Evolutionary conservation across 64 coral and sea anemone genomes (phyloP).

Genomic region (Porites australiensis): DNA sequence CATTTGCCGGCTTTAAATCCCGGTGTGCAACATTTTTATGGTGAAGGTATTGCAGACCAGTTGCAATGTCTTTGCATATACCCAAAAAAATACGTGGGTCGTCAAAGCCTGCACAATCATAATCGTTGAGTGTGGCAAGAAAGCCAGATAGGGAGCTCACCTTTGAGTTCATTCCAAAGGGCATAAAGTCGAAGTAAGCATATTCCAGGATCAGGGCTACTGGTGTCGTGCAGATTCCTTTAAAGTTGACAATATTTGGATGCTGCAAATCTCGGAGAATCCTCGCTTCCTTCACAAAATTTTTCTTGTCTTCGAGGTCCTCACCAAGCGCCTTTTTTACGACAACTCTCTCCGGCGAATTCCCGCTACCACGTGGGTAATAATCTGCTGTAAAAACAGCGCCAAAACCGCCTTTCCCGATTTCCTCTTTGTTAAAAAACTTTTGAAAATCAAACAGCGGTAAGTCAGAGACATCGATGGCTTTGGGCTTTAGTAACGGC

Average conservation of each 20-base stretch:
- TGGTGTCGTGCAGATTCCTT: too few species aligned
- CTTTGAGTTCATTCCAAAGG: constrained; percentile 26
- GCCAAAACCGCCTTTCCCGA: constrained; percentile 13
- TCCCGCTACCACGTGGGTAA: neutral
- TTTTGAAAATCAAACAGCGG: neutral
- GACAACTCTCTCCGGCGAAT: neutral
- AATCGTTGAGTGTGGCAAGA: neutral
- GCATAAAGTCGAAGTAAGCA: neutral
- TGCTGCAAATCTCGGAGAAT: neutral
- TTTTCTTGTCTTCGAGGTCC: neutral
- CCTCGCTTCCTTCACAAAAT: constrained; percentile 48
- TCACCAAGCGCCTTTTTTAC: neutral
- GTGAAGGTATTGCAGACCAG: constrained; percentile 38
- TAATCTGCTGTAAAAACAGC: neutral
- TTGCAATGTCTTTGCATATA: constrained; percentile 34
- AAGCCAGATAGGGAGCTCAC: constrained; percentile 14
- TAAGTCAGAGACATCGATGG: neutral
- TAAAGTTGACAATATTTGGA: too few species aligned
- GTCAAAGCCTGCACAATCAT: constrained; percentile 34
- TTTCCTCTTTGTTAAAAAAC: constrained; percentile 25
- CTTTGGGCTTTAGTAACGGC: too few species aligned
- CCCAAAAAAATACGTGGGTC: neutral
- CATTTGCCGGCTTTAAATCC: constrained; percentile 55
- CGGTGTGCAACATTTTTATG: neutral
- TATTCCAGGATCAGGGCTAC: too few species aligned